Evolutionary conservation across 1,140 invertebrate genomes (phyloP).

Genomic region (Heliconius congener): DNA sequence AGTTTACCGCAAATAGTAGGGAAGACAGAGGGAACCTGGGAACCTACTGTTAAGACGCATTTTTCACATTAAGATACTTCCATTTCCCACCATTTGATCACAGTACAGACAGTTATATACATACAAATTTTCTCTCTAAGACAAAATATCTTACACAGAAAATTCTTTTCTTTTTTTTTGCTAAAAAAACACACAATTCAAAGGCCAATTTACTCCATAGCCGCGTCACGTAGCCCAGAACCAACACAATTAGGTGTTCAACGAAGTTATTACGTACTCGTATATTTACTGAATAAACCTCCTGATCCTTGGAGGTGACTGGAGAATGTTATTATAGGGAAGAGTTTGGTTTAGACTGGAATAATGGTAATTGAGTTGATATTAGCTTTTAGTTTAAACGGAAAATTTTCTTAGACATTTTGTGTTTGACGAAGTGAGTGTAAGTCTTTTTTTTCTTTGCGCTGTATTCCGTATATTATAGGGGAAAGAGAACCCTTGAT

Average conservation of each 20-base stretch:
- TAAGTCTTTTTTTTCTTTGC: too few relatives aligned
- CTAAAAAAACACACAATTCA: conserved; percentile 16
- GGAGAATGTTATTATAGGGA: conserved; percentile 60
- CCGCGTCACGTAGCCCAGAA: conserved; percentile 48
- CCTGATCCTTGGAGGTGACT: conserved; percentile 54
- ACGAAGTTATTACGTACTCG: conserved; percentile 42
- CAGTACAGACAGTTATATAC: neutral
- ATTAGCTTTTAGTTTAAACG: neutral
- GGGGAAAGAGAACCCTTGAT: too few relatives aligned
- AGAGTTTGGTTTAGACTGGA: conserved; percentile 21
- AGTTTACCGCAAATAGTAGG: too few relatives aligned
- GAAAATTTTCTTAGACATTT: neutral
- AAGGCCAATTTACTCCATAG: conserved; percentile 33
- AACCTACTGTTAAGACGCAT: neutral
- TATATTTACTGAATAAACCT: conserved; percentile 57
- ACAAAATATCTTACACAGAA: neutral
- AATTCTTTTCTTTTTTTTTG: neutral
- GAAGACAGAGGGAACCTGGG: neutral
- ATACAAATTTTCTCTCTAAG: neutral
- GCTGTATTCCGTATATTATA: too few relatives aligned
- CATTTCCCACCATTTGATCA: too few relatives aligned
- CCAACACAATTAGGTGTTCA: conserved; percentile 62
- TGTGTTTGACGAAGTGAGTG: neutral
- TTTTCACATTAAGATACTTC: neutral
- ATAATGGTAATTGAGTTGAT: neutral